These are phyloP conservation scores for Hyperoodon ampullatus DNA, from an alignment of 2,113 vertebrate species.

Conservation along the genomic window DNA sequence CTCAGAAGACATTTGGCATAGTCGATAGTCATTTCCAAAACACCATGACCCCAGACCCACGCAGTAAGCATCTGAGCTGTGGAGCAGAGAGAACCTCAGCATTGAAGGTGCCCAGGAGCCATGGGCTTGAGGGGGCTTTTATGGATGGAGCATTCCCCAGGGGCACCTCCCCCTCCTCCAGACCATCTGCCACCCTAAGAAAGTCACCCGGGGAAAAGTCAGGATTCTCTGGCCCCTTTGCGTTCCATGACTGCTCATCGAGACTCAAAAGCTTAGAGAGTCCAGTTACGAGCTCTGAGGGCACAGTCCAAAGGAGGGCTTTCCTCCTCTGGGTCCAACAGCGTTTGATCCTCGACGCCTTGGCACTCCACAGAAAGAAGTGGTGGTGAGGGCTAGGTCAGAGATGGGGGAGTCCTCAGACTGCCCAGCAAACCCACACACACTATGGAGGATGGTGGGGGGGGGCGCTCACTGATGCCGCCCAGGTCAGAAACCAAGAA, in stretches of 20 bases:
- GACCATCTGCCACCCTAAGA: background rate
- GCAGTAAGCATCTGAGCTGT: background rate
- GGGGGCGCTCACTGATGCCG: background rate
- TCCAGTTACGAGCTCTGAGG: background rate
- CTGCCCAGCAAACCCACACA: background rate
- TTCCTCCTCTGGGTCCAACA: background rate
- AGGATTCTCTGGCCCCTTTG: background rate
- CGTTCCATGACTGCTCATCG: accelerated
- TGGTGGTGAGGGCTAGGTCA: accelerated
- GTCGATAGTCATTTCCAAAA: background rate
- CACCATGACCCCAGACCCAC: background rate
- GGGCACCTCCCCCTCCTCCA: background rate
- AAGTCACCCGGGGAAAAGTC: background rate
- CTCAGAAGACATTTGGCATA: background rate
- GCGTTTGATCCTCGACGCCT: accelerated
- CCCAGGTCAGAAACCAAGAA: constrained; percentile 75
- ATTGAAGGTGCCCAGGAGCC: background rate
- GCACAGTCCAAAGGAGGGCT: background rate
- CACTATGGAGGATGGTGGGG: constrained; percentile 23
- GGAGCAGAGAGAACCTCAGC: background rate
- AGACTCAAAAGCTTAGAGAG: background rate
- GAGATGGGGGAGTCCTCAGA: background rate
- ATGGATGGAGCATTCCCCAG: background rate
- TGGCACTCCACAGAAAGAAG: background rate
- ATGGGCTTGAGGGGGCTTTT: background rate